Conservation (phyloP, 2,797 vertebrate species). For the Galaxias olidus region DNA sequence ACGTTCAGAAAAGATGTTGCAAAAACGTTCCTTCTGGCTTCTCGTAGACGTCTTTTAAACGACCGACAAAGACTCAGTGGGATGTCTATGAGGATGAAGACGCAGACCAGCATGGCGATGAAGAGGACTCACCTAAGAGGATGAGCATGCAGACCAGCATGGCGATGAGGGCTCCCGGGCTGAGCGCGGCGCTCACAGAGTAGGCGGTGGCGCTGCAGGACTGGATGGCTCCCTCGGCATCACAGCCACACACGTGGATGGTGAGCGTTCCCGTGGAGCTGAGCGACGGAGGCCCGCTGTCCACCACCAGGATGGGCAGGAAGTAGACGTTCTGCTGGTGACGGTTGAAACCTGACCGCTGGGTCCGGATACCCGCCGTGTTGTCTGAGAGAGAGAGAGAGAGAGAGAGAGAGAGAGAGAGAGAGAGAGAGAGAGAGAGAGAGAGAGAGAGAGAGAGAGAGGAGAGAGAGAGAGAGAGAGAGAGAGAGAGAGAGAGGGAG, state of each 20-base stretch:
- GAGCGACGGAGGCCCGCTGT: conserved; percentile 89
- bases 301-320: conserved; percentile 93
- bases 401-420: conserved; percentile 7
- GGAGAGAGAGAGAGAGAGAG: not conserved
- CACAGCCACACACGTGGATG: conserved; percentile 92
- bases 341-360: conserved; percentile 90
- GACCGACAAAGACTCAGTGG: too few species aligned
- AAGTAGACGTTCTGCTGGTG: conserved; percentile 95
- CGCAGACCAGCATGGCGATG: too few species aligned
- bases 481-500: too few species aligned
- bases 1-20: too few species aligned
- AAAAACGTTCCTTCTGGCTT: too few species aligned
- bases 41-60: too few species aligned
- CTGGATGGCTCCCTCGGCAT: conserved; percentile 88
- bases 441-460: not conserved
- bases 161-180: conserved; percentile 95
- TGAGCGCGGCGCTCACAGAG: conserved; percentile 86
- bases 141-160: conserved; percentile 95
- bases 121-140: conserved; percentile 86
- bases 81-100: too few species aligned
- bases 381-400: conserved; percentile 79
- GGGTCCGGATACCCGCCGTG: conserved; percentile 88
- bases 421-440: conserved; percentile 28
- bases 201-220: conserved; percentile 95
- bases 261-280: conserved; percentile 97